Base-by-base conservation (phyloP, 2,797 vertebrate species). In the Epinephelus malabaricus region DNA sequence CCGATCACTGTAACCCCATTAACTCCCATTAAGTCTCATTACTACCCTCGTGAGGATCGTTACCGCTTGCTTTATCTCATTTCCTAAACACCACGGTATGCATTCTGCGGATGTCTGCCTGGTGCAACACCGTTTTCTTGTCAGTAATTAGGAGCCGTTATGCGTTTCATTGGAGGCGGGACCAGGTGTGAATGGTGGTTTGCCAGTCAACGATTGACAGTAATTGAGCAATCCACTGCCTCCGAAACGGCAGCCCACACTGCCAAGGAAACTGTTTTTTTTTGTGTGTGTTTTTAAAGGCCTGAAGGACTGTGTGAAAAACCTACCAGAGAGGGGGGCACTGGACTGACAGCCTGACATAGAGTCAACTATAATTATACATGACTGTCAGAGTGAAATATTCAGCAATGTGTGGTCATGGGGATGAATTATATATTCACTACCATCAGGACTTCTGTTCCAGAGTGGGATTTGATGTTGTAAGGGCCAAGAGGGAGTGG, bases 21-120 rank as follows among this genome's bases (percentile, higher is more conserved):
- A 92, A 90, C 93, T 92, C 86, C 79, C 88, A 94, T 94, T 92
- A 93, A 91, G 85, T 86, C 89, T 92, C 84, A 92, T 92, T 91
- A 90, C 64, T 69, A 76, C 63, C 81, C 90, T 81, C 49, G 40
- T 80, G 87, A 88, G 83, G 82, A 89, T 91, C 69, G 55, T 91
- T 89, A 86, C 69, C 11, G 40, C 84, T 79, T 61, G 65, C 82
- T 69, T 91, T 81, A 90, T 89, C 89, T 86, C 65, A 81, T 91
- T 89, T 90, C 76, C 79, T 82, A 86, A 90, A 88, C 79, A 76
- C 77, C 78, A 56, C 67, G 34, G 66, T 77, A 60, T 84, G 81
- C 76, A 66, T 89, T 85, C 73, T 56, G 53, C 49, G 56, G 51
- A 81, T 30, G 72, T 84, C 47, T 50, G 73, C 71, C 77, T 6